Evolutionary conservation across 2,113 vertebrate genomes (phyloP).

Genomic region (Petrocephalus zakoni): DNA sequence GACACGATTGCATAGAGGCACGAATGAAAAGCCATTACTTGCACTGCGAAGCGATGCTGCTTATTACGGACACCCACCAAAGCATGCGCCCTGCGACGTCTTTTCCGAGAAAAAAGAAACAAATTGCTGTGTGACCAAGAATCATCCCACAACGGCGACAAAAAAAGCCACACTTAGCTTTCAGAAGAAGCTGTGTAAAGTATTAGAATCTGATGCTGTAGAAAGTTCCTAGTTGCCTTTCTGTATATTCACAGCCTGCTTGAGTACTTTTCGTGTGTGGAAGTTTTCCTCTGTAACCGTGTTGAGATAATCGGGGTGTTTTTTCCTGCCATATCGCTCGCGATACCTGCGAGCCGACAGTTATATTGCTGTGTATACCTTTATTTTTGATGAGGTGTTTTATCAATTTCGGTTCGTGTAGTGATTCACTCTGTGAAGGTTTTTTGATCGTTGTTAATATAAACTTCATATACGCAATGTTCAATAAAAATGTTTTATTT

Average conservation of each 20-base stretch:
- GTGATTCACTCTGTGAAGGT: constrained; percentile 94
- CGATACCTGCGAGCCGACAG: constrained; percentile 72
- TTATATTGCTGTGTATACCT: constrained; percentile 94
- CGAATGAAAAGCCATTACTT: constrained; percentile 61
- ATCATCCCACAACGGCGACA: constrained; percentile 11
- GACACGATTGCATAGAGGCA: constrained; percentile 30
- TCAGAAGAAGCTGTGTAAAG: constrained; percentile 92
- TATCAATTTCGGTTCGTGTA: constrained; percentile 92
- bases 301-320: constrained; percentile 94
- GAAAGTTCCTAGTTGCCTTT: constrained; percentile 99
- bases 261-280: constrained; percentile 96
- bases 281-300: constrained; percentile 85
- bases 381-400: constrained; percentile 98
- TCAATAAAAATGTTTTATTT: constrained; percentile 99
- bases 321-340: constrained; percentile 90
- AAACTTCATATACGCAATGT: constrained; percentile 93
- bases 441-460: constrained; percentile 98
- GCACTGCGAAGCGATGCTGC: constrained; percentile 47
- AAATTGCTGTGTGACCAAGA: constrained; percentile 68
- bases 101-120: constrained; percentile 27
- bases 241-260: constrained; percentile 99
- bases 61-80: constrained; percentile 50
- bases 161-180: constrained; percentile 76
- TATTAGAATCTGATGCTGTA: constrained; percentile 97
- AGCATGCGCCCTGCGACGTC: constrained; percentile 40